Base-by-base conservation (phyloP, 2,113 vertebrate genomes). In the Perccottus glenii region DNA sequence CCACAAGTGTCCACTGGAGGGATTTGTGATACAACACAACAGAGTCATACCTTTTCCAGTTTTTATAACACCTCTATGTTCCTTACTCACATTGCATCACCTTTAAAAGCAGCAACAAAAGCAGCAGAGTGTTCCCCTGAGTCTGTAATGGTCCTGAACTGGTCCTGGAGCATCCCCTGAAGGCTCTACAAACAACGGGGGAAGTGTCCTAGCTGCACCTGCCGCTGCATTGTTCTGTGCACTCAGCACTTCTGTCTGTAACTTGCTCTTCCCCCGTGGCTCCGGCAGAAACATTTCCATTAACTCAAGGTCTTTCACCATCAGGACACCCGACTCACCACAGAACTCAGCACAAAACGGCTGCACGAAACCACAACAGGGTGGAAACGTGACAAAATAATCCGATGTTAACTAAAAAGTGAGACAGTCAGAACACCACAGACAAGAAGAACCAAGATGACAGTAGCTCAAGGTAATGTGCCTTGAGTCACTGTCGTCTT, bases 261-360 rank as follows among this genome's bases (percentile, higher is more conserved):
- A 73, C 78, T 68, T 58, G 63, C 48, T 35, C 45, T 40, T 82
- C 84, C 80, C 82, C 67, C 6, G 77, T 65, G 82, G 69, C 55
- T 78, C 44, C 8, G 60, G 74, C 72, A 65, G 80, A 77, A 75
- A 82, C 76, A 73, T 67, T 70, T 76, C 70, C 73, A 73, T 83
- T 73, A 82, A 70, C 81, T 75, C 74, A 87, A 87, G 86, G 77
- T 84, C 77, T 72, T 83, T 77, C 63, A 60, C 51, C 60, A 44
- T 43, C 12, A 44, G 55, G 80, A 81, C 77, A 74, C 57, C 53
- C 40, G 15, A 56, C 73, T 71, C 32, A 15, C 36, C 43, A 60
- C 47, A 48, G 38, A 55, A 44, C 36, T 51, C 59, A 36, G 15
- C n/a, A 8, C 6, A 12, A 6, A 36, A 33, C 7, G 32, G 16